A percentile compares a stretch with the other conserved stretches of the same genome.
Conservation (phyloP, 2,797 vertebrate genomes). For the Astyanax mexicanus region DNA sequence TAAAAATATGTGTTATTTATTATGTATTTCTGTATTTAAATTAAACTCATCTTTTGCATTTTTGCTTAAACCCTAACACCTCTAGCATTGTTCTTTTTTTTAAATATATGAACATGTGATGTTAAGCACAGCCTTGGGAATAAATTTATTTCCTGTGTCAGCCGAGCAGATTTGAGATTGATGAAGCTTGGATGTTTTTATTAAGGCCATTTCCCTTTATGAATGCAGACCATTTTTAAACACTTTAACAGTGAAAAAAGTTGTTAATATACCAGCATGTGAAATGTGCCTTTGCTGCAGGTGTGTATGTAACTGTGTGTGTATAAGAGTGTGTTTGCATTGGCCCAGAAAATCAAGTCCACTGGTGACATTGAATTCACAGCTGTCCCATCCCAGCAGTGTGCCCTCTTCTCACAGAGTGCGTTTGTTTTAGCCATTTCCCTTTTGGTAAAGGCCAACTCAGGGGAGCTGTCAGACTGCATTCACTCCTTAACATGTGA, state of each 20-base stretch:
- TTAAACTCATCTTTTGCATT: no score
- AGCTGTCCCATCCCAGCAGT: slow-evolving; percentile 47
- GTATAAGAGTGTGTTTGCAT: slow-evolving; percentile 28
- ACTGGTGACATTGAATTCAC: slow-evolving; percentile 54
- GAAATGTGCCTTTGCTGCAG: slow-evolving; percentile 26
- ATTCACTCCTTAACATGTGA: slow-evolving; percentile 35
- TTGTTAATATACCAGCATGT: not conserved
- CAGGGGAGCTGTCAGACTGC: slow-evolving; percentile 42
- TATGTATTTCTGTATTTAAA: slow-evolving; percentile 28
- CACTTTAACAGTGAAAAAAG: slow-evolving; percentile 13
- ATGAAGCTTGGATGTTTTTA: slow-evolving; percentile 11
- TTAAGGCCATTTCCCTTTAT: slow-evolving; percentile 25
- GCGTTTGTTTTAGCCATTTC: slow-evolving; percentile 62
- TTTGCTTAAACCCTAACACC: not conserved
- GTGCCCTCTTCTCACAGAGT: slow-evolving; percentile 27
- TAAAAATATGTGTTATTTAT: slow-evolving; percentile 30
- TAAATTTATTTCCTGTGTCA: slow-evolving; percentile 13
- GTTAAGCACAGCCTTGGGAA: not conserved
- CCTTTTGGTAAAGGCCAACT: slow-evolving; percentile 47
- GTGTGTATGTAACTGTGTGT: slow-evolving; percentile 39
- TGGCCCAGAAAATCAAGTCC: slow-evolving; percentile 35
- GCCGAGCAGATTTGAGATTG: slow-evolving; percentile 19
- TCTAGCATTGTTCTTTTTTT: not conserved
- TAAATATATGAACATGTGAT: not conserved
- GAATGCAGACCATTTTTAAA: slow-evolving; percentile 11